Evolutionary conservation across 2,888 invertebrate genomes (phyloP), one percentile per base, ranked within the genome.

Genomic region (Lithophane leautieri): DNA sequence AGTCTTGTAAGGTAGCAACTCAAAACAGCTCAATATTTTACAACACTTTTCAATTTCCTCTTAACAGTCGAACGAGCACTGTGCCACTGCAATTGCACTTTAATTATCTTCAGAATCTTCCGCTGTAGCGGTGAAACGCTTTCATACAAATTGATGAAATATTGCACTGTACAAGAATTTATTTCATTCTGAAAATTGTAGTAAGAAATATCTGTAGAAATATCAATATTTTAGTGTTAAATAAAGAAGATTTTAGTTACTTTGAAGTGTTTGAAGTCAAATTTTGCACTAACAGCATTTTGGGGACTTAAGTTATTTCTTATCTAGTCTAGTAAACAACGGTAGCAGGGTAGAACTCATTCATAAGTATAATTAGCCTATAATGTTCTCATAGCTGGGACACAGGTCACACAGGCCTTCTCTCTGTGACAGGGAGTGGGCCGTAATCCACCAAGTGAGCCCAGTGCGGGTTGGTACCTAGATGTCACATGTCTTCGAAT

Each of bases 31-130:
- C 69, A 66, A 70, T 73, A 74, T 73, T 65, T 63, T 77, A 82
- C 81, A 73, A 76, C 62, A 73, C 71, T 87, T 84, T 86, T 83
- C 84, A 84, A 87, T 84, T 84, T 84, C 81, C 82, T 77, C 65
- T 81, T 76, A 54, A 66, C 78, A 66, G 69, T 71, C 58, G 75
- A 78, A 58, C 77, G 76, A 79, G 66, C 72, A 72, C 65, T 71
- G 40, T 70, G 82, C 66, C 76, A 76, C 47, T 84, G 78, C 83
- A 86, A 87, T 86, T 79, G 74, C 79, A 84, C 86, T 87, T 88
- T 84, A 88, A 88, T 88, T 86, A 82, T 84, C 84, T 82, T 19
- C 76, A 76, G 84, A 81, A 83, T 79, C 84, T 83, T 77, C 84
- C 84, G 73, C 54, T 28, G 14, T 68, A 63, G 72, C 66, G 58